Conservation (phyloP, 30 jellyfish, hydroid and myxozoan genomes). For the Sanderia malayensis region DNA sequence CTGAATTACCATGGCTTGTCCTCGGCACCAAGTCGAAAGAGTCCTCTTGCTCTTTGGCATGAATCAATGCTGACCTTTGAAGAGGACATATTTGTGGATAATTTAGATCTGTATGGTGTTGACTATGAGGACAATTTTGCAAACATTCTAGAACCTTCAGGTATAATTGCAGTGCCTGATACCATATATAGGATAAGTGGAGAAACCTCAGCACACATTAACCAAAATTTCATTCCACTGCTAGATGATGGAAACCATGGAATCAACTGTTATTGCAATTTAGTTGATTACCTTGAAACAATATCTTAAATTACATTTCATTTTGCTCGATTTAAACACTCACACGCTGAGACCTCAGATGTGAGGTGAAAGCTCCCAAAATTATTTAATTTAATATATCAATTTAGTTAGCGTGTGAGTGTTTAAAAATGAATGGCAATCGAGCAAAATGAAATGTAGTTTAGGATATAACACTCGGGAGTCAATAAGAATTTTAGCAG, state of each 20-base stretch:
- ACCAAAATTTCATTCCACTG: not conserved
- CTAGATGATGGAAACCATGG: not conserved
- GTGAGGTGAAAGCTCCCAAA: too few relatives aligned
- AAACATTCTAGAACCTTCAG: conserved; percentile 17
- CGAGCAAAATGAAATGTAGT: too few relatives aligned
- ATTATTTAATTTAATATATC: too few relatives aligned
- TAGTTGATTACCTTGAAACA: not conserved
- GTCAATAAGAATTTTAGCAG: too few relatives aligned
- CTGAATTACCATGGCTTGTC: conserved; percentile 37
- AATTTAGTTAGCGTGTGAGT: too few relatives aligned
- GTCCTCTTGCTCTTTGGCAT: conserved; percentile 31
- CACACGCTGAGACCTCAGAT: too few relatives aligned
- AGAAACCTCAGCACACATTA: conserved; percentile 10
- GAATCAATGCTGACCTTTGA: conserved; percentile 24
- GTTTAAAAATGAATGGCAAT: too few relatives aligned
- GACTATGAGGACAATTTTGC: conserved; percentile 17
- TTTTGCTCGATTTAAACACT: too few relatives aligned
- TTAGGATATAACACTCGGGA: too few relatives aligned
- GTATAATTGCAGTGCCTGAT: conserved; percentile 12
- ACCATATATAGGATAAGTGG: conserved; percentile 9
- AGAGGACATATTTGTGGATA: conserved; percentile 20
- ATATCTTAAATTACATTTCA: not conserved
- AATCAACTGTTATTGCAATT: not conserved
- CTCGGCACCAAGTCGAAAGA: conserved; percentile 8
- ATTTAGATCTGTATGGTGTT: conserved; percentile 15